phyloP scores from a whole-genome alignment of 2,113 vertebrate genomes.

The Lepisosteus oculatus region DNA sequence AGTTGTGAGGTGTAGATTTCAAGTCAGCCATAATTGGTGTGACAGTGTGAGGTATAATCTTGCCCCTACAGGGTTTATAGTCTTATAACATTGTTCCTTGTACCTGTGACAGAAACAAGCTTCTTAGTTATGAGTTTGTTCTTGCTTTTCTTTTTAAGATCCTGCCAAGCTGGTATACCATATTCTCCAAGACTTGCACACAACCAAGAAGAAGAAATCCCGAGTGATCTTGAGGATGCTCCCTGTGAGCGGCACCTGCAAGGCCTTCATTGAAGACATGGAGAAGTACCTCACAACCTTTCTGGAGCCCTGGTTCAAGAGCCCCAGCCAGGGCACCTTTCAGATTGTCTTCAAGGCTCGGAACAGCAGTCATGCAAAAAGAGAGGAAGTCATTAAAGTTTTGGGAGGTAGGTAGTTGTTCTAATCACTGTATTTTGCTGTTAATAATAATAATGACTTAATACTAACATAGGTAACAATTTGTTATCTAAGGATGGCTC shows the following conservation, averaged over 20 bases:
- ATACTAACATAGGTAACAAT: too few relatives aligned
- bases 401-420: constrained; percentile 72
- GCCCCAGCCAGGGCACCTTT: constrained; percentile 80
- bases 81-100: too few relatives aligned
- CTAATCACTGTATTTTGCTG: too few relatives aligned
- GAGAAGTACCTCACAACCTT: constrained; percentile 80
- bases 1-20: too few relatives aligned
- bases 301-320: constrained; percentile 91
- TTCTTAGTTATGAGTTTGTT: constrained; percentile 10
- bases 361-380: constrained; percentile 88
- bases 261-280: constrained; percentile 90
- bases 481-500: too few relatives aligned
- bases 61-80: too few relatives aligned
- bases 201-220: constrained; percentile 88
- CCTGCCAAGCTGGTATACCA: constrained; percentile 87
- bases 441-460: too few relatives aligned
- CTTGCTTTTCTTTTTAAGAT: constrained; percentile 58
- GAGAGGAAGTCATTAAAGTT: constrained; percentile 88
- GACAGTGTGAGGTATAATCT: too few relatives aligned
- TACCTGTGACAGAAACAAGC: not conserved
- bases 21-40: too few relatives aligned
- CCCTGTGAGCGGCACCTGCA: constrained; percentile 87
- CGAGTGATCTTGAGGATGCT: constrained; percentile 90
- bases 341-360: constrained; percentile 92
- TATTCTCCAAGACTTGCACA: constrained; percentile 84